Conservation (phyloP, 2,113 vertebrate genomes). For the Merops nubicus region DNA sequence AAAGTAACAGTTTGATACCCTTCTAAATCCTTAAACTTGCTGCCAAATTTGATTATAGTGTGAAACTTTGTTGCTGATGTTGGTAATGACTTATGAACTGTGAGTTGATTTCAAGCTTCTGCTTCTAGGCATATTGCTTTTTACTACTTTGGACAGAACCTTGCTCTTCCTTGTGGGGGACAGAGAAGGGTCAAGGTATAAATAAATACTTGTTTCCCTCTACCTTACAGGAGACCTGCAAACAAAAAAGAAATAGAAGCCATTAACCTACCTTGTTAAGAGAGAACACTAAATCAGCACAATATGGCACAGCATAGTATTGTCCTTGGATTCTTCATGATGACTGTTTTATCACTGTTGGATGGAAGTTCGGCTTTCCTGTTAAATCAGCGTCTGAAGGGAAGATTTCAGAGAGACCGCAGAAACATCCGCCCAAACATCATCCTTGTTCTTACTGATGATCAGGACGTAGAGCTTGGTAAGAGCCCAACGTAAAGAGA, state of each 20-base stretch:
- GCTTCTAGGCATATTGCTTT: not conserved
- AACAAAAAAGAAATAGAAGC: conserved; percentile 46
- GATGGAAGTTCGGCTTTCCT: conserved; percentile 80
- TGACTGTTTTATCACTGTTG: conserved; percentile 73
- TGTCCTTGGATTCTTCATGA: conserved; percentile 77
- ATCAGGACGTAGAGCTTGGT: conserved; percentile 97
- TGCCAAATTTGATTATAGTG: not conserved
- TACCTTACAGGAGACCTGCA: conserved; percentile 44
- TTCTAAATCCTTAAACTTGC: not conserved
- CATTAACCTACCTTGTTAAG: conserved; percentile 1
- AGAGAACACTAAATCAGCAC: not conserved
- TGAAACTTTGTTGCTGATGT: fast-evolving
- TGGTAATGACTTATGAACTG: not conserved
- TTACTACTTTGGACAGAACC: not conserved
- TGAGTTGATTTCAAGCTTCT: not conserved
- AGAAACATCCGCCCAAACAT: conserved; percentile 97
- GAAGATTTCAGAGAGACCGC: conserved; percentile 91
- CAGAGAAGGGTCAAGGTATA: not conserved
- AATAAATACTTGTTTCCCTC: not conserved
- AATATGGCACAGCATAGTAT: conserved; percentile 72
- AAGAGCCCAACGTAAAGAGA: conserved; percentile 43
- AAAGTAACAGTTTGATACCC: not conserved
- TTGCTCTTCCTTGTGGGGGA: not conserved
- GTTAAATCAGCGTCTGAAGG: conserved; percentile 87
- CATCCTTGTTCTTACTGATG: conserved; percentile 94